Conservation (phyloP, 2,113 vertebrate genomes). For the Tyto alba region DNA sequence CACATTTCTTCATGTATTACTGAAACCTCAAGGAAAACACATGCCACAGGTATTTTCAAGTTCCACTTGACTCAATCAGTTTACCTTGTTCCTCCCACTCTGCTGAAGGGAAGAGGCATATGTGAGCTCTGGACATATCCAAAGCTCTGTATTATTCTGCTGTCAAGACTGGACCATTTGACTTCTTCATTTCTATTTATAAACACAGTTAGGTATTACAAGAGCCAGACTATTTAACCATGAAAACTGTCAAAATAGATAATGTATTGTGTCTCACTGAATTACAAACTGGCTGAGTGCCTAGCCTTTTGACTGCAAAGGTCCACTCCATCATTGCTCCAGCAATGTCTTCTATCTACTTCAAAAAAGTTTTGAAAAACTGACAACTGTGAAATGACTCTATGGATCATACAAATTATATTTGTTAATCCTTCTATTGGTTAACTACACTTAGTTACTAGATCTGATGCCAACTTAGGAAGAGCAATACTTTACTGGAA, state of each 20-base stretch:
- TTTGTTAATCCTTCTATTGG: neutral
- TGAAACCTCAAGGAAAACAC: neutral
- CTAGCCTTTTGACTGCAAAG: conserved; percentile 14
- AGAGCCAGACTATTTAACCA: conserved; percentile 32
- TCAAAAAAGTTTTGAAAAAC: neutral
- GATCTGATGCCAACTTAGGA: neutral
- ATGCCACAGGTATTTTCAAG: neutral
- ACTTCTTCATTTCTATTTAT: conserved; percentile 46
- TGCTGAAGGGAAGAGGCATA: neutral
- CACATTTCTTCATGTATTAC: neutral
- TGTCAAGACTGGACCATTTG: neutral
- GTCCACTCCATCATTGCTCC: neutral
- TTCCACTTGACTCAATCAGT: neutral
- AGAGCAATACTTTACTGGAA: neutral
- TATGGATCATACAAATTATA: neutral
- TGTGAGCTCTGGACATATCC: neutral
- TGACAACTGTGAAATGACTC: neutral
- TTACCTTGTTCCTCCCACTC: neutral
- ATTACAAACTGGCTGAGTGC: conserved; percentile 15
- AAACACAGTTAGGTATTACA: conserved; percentile 21
- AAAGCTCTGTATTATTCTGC: neutral
- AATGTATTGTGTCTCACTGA: conserved; percentile 33
- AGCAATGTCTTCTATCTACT: neutral
- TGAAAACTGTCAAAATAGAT: conserved; percentile 42
- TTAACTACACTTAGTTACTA: neutral